Evolutionary conservation across 2,113 vertebrate species (phyloP).

Genomic region (Oreochromis niloticus): DNA sequence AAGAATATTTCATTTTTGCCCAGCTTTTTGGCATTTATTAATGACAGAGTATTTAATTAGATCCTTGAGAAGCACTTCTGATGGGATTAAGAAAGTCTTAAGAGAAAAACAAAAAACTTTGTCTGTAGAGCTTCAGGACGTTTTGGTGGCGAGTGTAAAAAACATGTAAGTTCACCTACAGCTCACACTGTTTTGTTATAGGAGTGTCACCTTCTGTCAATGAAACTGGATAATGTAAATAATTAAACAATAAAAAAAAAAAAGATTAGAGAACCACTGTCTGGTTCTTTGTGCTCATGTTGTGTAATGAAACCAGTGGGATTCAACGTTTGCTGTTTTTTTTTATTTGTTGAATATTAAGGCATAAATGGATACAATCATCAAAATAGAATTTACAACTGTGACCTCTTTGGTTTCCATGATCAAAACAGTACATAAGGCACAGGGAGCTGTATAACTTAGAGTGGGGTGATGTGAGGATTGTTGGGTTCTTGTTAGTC

Average conservation of each 20-base stretch:
- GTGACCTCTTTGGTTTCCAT: conserved; percentile 60
- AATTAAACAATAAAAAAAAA: conserved; percentile 64
- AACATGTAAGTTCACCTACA: not conserved
- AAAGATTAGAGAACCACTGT: not conserved
- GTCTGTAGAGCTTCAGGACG: not conserved
- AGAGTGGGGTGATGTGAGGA: not conserved
- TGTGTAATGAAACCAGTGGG: not conserved
- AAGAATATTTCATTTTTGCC: not conserved
- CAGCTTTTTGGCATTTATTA: not conserved
- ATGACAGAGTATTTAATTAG: not conserved
- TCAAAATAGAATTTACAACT: conserved; percentile 52
- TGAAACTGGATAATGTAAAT: conserved; percentile 62
- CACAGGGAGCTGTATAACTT: conserved; percentile 38
- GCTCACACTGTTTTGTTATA: not conserved
- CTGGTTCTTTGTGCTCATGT: not conserved
- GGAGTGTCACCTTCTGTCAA: conserved; percentile 1
- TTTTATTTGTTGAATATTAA: conserved; percentile 55
- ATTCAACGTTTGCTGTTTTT: not conserved
- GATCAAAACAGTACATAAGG: conserved; percentile 57
- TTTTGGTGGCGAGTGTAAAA: not conserved
- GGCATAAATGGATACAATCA: conserved; percentile 49
- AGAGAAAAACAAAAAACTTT: not conserved
- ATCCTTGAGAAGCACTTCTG: not conserved
- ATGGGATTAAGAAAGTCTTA: not conserved
- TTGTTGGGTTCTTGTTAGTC: not conserved